Evolutionary conservation across 2,888 invertebrate genomes (phyloP).

Genomic region (Sarcophaga rosellei): DNA sequence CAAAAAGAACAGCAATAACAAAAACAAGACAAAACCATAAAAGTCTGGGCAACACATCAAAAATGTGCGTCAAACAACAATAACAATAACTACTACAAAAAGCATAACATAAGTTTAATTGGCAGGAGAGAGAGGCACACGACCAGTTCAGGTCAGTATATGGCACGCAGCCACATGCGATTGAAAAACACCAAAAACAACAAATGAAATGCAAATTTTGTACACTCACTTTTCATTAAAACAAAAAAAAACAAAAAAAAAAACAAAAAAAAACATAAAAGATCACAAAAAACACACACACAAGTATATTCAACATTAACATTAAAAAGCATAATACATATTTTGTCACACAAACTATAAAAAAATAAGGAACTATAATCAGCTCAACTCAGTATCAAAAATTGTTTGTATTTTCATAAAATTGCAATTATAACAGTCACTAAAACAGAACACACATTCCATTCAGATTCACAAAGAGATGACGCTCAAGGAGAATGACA

Average conservation of each 20-base stretch:
- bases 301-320: not conserved
- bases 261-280: not conserved
- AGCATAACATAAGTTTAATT: constrained; percentile 64
- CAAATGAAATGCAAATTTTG: constrained; percentile 33
- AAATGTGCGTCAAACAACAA: constrained; percentile 76
- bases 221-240: not conserved
- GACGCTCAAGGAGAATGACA: not conserved
- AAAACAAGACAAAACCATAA: not conserved
- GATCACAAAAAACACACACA: not conserved
- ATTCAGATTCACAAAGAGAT: too few relatives aligned
- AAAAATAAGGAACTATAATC: not conserved
- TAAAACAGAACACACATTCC: not conserved
- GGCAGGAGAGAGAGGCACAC: constrained; percentile 67
- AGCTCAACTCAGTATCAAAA: not conserved
- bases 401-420: constrained; percentile 46
- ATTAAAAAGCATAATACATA: not conserved
- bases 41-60: constrained; percentile 78
- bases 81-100: constrained; percentile 72
- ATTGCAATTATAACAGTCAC: constrained; percentile 69
- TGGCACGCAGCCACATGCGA: constrained; percentile 74
- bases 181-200: constrained; percentile 61
- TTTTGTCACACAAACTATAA: not conserved
- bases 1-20: constrained; percentile 12
- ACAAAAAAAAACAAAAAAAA: too few relatives aligned
- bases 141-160: constrained; percentile 60